These are phyloP conservation scores for Meloe dianella DNA, from an alignment of 2,888 invertebrate species.

Conservation along the genomic window DNA sequence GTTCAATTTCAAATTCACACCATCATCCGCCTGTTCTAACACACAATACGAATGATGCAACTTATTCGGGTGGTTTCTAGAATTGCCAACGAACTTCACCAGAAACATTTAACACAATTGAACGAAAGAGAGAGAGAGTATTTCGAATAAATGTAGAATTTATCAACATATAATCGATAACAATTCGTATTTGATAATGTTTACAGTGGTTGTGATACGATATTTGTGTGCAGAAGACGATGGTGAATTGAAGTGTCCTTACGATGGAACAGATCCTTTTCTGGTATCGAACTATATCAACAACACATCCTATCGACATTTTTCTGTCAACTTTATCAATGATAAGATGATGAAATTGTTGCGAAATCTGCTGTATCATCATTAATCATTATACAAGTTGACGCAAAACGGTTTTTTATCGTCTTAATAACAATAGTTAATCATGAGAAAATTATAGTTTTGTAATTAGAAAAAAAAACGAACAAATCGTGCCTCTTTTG, in stretches of 20 bases:
- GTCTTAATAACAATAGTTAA: background rate
- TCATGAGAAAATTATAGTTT: too few species aligned
- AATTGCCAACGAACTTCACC: too few species aligned
- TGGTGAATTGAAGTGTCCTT: background rate
- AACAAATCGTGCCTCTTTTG: background rate
- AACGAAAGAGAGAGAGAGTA: background rate
- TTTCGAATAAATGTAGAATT: background rate
- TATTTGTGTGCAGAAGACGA: too few species aligned
- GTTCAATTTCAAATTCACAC: background rate
- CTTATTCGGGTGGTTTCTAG: background rate
- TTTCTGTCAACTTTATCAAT: constrained; percentile 3
- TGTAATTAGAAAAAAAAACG: too few species aligned
- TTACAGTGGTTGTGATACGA: too few species aligned
- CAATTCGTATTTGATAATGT: too few species aligned
- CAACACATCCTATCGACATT: background rate
- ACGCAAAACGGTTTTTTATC: background rate
- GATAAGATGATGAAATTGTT: constrained; percentile 12
- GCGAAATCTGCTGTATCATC: background rate
- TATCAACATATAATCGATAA: background rate
- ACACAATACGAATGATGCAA: background rate
- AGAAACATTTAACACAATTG: too few species aligned
- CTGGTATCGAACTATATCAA: constrained; percentile 8
- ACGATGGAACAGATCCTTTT: background rate
- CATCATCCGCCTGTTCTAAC: background rate
- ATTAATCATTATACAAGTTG: constrained; percentile 13